Evolutionary conservation across 2,888 invertebrate genomes (phyloP).

Genomic region (Phragmatobia fuliginosa): DNA sequence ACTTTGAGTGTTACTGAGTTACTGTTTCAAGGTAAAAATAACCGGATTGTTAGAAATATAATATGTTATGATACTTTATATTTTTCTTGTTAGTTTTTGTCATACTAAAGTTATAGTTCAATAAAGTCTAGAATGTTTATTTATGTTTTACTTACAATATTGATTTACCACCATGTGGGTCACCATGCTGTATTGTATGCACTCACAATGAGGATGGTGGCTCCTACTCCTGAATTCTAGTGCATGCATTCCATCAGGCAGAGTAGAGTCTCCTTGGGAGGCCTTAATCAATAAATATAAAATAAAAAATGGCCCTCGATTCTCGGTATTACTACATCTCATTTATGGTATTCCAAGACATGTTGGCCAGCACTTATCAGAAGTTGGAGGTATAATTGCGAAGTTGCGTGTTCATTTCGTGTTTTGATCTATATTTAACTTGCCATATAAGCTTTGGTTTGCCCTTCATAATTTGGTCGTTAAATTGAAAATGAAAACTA

Average conservation of each 20-base stretch:
- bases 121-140: not conserved
- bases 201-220: too few species aligned
- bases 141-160: not conserved
- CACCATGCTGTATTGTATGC: too few species aligned
- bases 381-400: not conserved
- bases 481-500: too few species aligned
- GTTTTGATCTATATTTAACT: not conserved
- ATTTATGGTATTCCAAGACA: not conserved
- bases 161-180: too few species aligned
- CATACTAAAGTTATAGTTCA: not conserved
- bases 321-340: not conserved
- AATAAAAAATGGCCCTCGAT: too few species aligned
- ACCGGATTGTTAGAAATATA: slow-evolving; percentile 12
- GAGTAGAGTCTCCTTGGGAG: too few species aligned
- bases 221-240: too few species aligned
- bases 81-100: not conserved
- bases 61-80: slow-evolving; percentile 2
- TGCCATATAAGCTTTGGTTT: not conserved
- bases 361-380: not conserved
- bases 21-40: slow-evolving; percentile 31
- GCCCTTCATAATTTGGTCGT: not conserved
- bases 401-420: not conserved
- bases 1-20: slow-evolving; percentile 11
- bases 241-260: too few species aligned
- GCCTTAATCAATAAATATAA: too few species aligned